Conservation (phyloP, 2,113 vertebrate genomes). For the Nothocercus nigrocapillus region DNA sequence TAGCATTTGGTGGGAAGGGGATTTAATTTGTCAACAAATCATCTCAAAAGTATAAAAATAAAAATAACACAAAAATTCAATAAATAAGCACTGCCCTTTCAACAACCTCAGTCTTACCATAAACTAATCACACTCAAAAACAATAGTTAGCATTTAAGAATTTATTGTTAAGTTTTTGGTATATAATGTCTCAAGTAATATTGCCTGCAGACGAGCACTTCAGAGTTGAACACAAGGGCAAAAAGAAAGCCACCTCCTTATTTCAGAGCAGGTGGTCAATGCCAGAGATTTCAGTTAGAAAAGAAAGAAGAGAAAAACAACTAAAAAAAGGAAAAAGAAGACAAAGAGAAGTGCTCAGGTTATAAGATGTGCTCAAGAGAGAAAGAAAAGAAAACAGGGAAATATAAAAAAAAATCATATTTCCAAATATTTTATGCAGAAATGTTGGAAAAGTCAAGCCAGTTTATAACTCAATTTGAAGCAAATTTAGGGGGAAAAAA, state of each 20-base stretch:
- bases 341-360: background rate
- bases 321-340: background rate
- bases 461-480: background rate
- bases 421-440: background rate
- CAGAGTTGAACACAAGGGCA: background rate
- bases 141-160: background rate
- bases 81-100: background rate
- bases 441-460: background rate
- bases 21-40: background rate
- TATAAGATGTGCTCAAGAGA: background rate
- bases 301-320: background rate
- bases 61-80: background rate
- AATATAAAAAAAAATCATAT: background rate
- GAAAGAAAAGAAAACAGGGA: fast-evolving
- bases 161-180: background rate
- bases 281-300: background rate
- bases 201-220: background rate
- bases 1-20: background rate
- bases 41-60: background rate
- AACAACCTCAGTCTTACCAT: background rate
- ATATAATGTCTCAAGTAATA: background rate
- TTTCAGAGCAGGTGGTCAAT: background rate
- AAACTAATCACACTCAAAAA: background rate
- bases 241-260: background rate
- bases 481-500: background rate